These are phyloP conservation scores for Scaptodrosophila latifasciaeformis DNA, from an alignment of 2,888 invertebrate genomes.

Conservation along the genomic window DNA sequence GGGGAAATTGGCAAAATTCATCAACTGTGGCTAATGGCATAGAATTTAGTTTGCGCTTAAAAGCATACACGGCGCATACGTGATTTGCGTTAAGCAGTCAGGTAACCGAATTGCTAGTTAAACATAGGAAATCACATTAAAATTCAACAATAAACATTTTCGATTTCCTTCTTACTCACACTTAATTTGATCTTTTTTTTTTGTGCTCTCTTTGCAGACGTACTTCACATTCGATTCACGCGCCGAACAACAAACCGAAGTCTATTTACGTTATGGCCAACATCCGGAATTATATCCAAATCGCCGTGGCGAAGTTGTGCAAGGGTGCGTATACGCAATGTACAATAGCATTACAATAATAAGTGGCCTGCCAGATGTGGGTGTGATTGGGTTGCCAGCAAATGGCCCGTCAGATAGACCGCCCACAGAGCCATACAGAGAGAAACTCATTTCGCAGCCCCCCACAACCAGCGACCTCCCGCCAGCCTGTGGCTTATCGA, in stretches of 20 bases:
- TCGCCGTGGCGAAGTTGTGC: constrained; percentile 89
- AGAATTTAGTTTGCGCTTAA: constrained; percentile 21
- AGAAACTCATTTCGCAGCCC: too few species aligned
- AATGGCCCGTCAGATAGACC: not conserved
- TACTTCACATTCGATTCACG: constrained; percentile 89
- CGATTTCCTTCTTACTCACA: not conserved
- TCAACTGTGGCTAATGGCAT: constrained; percentile 38
- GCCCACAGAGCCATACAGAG: not conserved
- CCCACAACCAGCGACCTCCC: not conserved
- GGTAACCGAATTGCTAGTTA: constrained; percentile 11
- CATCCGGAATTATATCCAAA: constrained; percentile 95
- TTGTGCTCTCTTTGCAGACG: constrained; percentile 76
- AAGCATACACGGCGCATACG: constrained; percentile 45
- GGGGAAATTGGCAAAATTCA: constrained; percentile 50
- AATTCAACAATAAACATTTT: not conserved
- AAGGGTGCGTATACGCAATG: constrained; percentile 80
- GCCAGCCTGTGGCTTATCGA: constrained; percentile 42
- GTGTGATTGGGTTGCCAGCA: not conserved
- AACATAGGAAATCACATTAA: not conserved
- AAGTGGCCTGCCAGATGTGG: not conserved
- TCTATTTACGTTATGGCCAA: constrained; percentile 92
- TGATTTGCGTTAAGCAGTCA: constrained; percentile 38
- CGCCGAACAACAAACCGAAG: constrained; percentile 93
- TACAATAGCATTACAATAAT: not conserved
- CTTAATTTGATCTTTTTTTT: constrained; percentile 5